phyloP scores from a whole-genome alignment of 1,140 invertebrate species.

The Amphibalanus amphitrite region DNA sequence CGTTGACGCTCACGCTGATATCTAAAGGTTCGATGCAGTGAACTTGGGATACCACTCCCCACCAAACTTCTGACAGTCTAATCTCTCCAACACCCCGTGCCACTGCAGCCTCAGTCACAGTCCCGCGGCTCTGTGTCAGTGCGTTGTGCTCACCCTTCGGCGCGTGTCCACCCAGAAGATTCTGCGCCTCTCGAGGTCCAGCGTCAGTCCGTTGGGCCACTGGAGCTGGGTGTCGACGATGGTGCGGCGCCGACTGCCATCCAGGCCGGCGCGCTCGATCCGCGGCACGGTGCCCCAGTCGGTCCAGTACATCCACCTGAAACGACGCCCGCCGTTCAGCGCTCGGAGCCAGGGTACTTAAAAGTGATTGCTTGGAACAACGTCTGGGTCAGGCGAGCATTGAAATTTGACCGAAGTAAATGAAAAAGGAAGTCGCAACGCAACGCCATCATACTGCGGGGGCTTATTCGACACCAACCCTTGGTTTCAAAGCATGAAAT shows the following conservation, averaged over 20 bases:
- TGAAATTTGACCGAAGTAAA: too few species aligned
- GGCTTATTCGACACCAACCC: too few species aligned
- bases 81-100: conserved; percentile 14
- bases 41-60: not conserved
- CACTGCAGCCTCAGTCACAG: too few species aligned
- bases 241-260: conserved; percentile 27
- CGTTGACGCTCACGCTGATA: not conserved
- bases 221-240: conserved; percentile 18
- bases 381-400: too few species aligned
- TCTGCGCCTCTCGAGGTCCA: conserved; percentile 29
- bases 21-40: not conserved
- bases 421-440: too few species aligned
- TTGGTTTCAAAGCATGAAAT: too few species aligned
- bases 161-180: conserved; percentile 31
- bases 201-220: conserved; percentile 38
- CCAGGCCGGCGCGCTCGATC: conserved; percentile 29
- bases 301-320: conserved; percentile 88
- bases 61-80: not conserved
- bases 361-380: too few species aligned
- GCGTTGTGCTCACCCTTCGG: too few species aligned
- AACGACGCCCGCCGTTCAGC: too few species aligned
- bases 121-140: too few species aligned
- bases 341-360: too few species aligned
- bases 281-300: conserved; percentile 66
- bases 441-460: too few species aligned